phyloP scores from a whole-genome alignment of 2,113 vertebrate species.

The Pygoscelis adeliae region DNA sequence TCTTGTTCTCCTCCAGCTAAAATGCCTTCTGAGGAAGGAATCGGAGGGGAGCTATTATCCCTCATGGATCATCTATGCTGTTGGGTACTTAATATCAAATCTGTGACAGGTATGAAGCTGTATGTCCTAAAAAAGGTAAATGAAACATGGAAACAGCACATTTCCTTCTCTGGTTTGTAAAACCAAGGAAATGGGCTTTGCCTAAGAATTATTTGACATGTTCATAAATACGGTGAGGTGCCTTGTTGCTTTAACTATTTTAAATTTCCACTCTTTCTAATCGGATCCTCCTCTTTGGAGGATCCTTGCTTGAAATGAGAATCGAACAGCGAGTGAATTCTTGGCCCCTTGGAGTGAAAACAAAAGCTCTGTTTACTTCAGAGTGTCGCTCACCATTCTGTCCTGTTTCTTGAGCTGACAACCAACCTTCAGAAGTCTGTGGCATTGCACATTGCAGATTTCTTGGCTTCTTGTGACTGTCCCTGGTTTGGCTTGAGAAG shows the following conservation, averaged over 20 bases:
- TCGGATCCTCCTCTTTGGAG: neutral
- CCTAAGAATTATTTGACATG: accelerated
- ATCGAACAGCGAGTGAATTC: accelerated
- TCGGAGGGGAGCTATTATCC: accelerated
- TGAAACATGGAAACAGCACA: neutral
- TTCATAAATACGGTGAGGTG: neutral
- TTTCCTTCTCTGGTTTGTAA: neutral
- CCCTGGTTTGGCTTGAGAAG: neutral
- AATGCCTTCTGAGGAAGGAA: neutral
- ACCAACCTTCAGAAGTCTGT: neutral
- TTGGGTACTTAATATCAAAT: neutral
- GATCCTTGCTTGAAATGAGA: neutral
- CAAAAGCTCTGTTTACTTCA: neutral
- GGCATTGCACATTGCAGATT: neutral
- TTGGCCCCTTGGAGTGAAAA: neutral
- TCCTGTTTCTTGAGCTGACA: neutral
- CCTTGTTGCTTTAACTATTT: neutral
- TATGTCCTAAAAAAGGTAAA: neutral
- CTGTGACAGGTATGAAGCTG: neutral
- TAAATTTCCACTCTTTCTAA: neutral
- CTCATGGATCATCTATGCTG: neutral
- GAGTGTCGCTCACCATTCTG: neutral
- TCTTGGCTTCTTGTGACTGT: neutral
- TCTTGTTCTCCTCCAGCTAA: neutral
- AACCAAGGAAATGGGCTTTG: neutral